A percentile compares a stretch with the other conserved stretches of the same genome.
phyloP scores from a whole-genome alignment of 1,140 invertebrate species.

The Tigriopus japonicus region DNA sequence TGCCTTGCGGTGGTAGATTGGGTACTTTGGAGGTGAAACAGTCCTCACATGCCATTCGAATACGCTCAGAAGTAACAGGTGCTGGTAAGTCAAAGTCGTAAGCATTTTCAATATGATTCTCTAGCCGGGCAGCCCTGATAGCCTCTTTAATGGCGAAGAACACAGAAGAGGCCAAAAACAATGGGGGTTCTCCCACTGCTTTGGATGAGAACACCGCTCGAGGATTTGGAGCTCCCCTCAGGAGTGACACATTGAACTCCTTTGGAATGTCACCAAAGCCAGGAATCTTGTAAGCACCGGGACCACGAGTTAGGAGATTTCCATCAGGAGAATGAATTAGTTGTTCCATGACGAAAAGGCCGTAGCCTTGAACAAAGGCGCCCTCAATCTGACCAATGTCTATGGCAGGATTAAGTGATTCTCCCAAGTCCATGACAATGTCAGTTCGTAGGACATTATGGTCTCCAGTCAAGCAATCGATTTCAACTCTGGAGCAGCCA shows the following conservation, averaged over 20 bases:
- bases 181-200: slow-evolving; percentile 83
- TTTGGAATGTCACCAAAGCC: slow-evolving; percentile 25
- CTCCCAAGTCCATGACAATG: slow-evolving; percentile 86
- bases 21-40: slow-evolving; percentile 36
- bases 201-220: slow-evolving; percentile 86
- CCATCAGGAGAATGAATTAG: slow-evolving; percentile 64
- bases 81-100: slow-evolving; percentile 50
- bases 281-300: slow-evolving; percentile 82
- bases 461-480: slow-evolving; percentile 71
- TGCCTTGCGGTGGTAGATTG: background rate
- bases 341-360: slow-evolving; percentile 76
- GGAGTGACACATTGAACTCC: slow-evolving; percentile 76
- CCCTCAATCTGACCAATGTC: slow-evolving; percentile 93
- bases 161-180: slow-evolving; percentile 64
- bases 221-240: slow-evolving; percentile 68
- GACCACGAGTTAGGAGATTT: slow-evolving; percentile 57
- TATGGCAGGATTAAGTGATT: slow-evolving; percentile 83
- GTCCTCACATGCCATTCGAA: slow-evolving; percentile 75
- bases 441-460: slow-evolving; percentile 67
- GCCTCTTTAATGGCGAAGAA: slow-evolving; percentile 85
- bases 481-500: slow-evolving; percentile 59
- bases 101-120: slow-evolving; percentile 34
- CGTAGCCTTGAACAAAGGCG: slow-evolving; percentile 79
- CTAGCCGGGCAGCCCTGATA: slow-evolving; percentile 49
- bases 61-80: slow-evolving; percentile 68